A percentile compares a stretch with the other conserved stretches of the same genome.
phyloP scores from a whole-genome alignment of 2,888 invertebrate genomes.

The Drosophila phalerata region DNA sequence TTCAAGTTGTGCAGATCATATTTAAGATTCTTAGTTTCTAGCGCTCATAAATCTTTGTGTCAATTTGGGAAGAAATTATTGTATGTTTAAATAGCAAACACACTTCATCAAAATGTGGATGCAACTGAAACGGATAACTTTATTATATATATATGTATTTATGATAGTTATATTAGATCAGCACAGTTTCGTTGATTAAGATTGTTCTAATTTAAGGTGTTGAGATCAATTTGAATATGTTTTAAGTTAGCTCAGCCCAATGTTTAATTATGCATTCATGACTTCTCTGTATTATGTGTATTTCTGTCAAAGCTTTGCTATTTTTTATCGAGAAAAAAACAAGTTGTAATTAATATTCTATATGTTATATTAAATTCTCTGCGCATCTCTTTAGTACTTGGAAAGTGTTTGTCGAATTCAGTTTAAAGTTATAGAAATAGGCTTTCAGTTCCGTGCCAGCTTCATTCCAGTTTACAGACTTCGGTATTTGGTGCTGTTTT shows the following conservation, averaged over 20 bases:
- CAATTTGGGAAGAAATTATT: conserved; percentile 15
- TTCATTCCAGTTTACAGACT: conserved; percentile 15
- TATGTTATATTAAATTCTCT: conserved; percentile 10
- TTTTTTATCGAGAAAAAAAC: conserved; percentile 15
- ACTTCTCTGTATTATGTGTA: conserved; percentile 10
- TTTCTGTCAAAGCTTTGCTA: conserved; percentile 12
- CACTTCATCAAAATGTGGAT: conserved; percentile 4
- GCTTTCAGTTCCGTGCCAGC: conserved; percentile 14
- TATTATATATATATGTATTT: conserved; percentile 5
- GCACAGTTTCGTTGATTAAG: conserved; percentile 23
- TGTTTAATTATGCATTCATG: conserved; percentile 13
- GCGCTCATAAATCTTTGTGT: conserved; percentile 11
- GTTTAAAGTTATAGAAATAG: conserved; percentile 5
- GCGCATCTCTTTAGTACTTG: conserved; percentile 13
- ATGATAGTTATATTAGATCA: conserved; percentile 6
- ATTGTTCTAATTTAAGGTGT: conserved; percentile 44
- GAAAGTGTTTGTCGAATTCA: conserved; percentile 14
- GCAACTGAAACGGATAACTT: conserved; percentile 4
- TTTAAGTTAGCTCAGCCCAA: conserved; percentile 31
- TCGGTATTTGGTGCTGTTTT: conserved; percentile 41
- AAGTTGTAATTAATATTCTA: conserved; percentile 15
- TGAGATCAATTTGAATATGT: conserved; percentile 72
- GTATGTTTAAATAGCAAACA: conserved; percentile 2
- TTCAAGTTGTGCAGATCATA: conserved; percentile 37
- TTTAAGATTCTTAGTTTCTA: conserved; percentile 44